These are phyloP conservation scores for Drosophila subquinaria DNA, from an alignment of 2,888 invertebrate species.

Conservation along the genomic window DNA sequence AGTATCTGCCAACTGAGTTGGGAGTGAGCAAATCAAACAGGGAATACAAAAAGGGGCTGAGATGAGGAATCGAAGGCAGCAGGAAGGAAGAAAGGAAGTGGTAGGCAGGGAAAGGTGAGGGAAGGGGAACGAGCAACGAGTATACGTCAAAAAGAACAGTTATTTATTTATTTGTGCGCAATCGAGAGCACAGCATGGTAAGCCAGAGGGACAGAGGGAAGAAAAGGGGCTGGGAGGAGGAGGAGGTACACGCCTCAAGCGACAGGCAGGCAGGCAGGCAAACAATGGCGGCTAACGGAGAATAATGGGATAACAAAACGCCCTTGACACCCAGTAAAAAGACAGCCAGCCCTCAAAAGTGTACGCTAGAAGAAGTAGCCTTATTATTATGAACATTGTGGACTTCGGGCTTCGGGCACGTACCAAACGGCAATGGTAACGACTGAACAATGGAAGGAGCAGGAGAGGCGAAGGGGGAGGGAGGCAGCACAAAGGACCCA, in stretches of 20 bases:
- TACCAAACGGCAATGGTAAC: slow-evolving; percentile 63
- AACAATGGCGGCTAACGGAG: slow-evolving; percentile 76
- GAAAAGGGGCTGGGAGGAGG: background rate
- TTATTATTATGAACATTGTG: slow-evolving; percentile 80
- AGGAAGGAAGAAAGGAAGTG: slow-evolving; percentile 27
- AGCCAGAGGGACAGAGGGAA: slow-evolving; percentile 11
- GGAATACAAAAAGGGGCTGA: slow-evolving; percentile 17
- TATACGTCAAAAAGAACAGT: slow-evolving; percentile 82
- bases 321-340: slow-evolving; percentile 85
- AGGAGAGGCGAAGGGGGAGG: background rate
- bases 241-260: slow-evolving; percentile 39
- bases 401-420: slow-evolving; percentile 67
- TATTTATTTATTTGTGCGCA: slow-evolving; percentile 82
- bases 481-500: slow-evolving; percentile 62
- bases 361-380: slow-evolving; percentile 74
- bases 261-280: slow-evolving; percentile 32
- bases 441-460: background rate
- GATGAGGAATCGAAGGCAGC: background rate
- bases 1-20: slow-evolving; percentile 65
- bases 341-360: slow-evolving; percentile 78
- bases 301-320: slow-evolving; percentile 85
- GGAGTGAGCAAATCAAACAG: slow-evolving; percentile 76
- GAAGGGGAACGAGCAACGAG: slow-evolving; percentile 44
- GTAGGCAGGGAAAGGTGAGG: slow-evolving; percentile 29
- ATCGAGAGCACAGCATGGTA: slow-evolving; percentile 61